Percentiles rank a stretch among this genome's conserved stretches.
These are phyloP conservation scores for Ateles fusciceps DNA, from an alignment of 2,797 vertebrate genomes.

Conservation along the genomic window DNA sequence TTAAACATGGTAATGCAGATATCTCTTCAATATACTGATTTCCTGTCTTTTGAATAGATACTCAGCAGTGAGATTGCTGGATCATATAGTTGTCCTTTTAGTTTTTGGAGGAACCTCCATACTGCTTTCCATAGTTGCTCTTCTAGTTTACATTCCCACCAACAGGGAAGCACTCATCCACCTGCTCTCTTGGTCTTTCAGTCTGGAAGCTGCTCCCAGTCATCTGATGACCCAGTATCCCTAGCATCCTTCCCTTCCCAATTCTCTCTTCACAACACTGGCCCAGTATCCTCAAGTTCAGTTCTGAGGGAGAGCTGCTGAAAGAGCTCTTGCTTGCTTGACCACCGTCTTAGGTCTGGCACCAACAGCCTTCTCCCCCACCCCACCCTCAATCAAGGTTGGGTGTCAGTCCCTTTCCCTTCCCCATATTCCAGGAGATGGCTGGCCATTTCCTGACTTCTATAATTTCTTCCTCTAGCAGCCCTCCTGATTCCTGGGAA, in stretches of 20 bases:
- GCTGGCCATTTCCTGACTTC: not conserved
- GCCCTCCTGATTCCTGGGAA: not conserved
- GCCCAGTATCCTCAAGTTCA: not conserved
- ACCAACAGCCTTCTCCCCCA: not conserved
- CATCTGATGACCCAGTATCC: not conserved
- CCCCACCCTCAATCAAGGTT: not conserved
- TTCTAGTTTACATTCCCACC: not conserved
- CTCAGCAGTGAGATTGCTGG: not conserved
- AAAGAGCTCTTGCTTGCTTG: not conserved
- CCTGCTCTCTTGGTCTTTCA: not conserved
- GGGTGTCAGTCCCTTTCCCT: not conserved
- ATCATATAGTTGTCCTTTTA: not conserved
- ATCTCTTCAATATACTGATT: not conserved
- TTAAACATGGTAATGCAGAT: not conserved
- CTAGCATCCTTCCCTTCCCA: not conserved
- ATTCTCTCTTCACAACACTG: not conserved
- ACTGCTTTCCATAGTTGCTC: not conserved
- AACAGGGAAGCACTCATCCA: not conserved
- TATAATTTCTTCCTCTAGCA: not conserved
- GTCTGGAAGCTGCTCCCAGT: not conserved
- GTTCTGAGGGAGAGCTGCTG: not conserved
- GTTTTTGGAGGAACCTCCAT: not conserved
- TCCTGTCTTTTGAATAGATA: not conserved
- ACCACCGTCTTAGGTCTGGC: not conserved
- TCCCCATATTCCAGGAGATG: not conserved